A percentile compares a stretch with the other conserved stretches of the same genome.
Conservation (phyloP, 2,113 vertebrate genomes). For the Lota lota region DNA sequence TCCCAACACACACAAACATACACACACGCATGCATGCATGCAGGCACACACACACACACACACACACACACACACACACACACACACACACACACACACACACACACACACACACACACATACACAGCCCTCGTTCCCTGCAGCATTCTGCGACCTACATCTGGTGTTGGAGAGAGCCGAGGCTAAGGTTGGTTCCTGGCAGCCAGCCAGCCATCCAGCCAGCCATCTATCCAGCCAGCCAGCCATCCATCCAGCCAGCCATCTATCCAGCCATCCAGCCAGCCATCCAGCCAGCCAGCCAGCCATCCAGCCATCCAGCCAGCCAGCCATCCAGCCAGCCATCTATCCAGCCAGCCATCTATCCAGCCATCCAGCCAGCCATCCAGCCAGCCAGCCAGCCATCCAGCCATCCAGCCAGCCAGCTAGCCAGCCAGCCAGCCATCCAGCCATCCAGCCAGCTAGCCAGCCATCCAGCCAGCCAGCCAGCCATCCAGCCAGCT, state of each 20-base stretch:
- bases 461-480: conserved; percentile 14
- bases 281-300: conserved; percentile 15
- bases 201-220: conserved; percentile 19
- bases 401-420: conserved; percentile 15
- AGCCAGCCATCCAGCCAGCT: no score
- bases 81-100: background rate
- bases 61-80: conserved; percentile 14
- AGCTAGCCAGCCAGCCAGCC: conserved; percentile 52
- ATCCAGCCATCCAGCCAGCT: conserved; percentile 38
- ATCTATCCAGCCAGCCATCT: conserved; percentile 43
- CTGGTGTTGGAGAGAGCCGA: conserved; percentile 55
- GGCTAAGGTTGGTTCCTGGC: conserved; percentile 47
- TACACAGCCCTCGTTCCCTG: conserved; percentile 51
- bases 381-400: conserved; percentile 15
- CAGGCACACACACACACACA: conserved; percentile 14
- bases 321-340: conserved; percentile 50
- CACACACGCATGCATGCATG: background rate
- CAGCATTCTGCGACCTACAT: conserved; percentile 72
- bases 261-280: conserved; percentile 8
- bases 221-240: conserved; percentile 50
- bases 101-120: conserved; percentile 24
- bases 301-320: conserved; percentile 7
- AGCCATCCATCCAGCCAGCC: conserved; percentile 48
- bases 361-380: conserved; percentile 14
- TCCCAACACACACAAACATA: background rate